A percentile compares a stretch with the other conserved stretches of the same genome.
phyloP scores from a whole-genome alignment of 2,888 invertebrate species.

The Xanthorhoe spadicearia region DNA sequence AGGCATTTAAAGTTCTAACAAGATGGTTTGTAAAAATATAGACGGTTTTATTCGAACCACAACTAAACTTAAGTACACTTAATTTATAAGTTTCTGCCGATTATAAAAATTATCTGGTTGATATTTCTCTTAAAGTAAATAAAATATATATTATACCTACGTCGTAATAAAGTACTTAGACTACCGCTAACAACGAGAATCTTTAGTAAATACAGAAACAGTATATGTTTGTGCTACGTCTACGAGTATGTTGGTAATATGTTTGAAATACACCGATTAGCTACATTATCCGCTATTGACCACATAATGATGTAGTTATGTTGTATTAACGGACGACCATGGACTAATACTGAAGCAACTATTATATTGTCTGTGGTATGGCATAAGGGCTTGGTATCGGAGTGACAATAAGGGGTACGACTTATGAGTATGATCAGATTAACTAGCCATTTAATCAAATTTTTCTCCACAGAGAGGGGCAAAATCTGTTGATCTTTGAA shows the following conservation, averaged over 20 bases:
- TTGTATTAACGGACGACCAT: slow-evolving; percentile 43
- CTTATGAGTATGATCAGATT: background rate
- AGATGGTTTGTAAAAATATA: too few species aligned
- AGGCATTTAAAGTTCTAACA: too few species aligned
- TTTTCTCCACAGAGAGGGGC: too few species aligned
- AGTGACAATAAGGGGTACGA: slow-evolving; percentile 3
- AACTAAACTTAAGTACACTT: too few species aligned
- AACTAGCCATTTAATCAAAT: too few species aligned
- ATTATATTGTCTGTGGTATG: slow-evolving; percentile 38
- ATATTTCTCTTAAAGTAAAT: too few species aligned
- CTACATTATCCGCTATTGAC: slow-evolving; percentile 56
- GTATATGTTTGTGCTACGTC: background rate
- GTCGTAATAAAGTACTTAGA: background rate
- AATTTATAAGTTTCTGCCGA: too few species aligned
- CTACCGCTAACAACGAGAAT: background rate
- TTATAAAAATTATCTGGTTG: too few species aligned
- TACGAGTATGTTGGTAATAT: slow-evolving; percentile 38
- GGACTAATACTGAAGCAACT: slow-evolving; percentile 33
- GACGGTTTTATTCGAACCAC: too few species aligned
- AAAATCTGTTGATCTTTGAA: too few species aligned
- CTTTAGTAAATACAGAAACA: background rate
- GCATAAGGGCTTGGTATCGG: slow-evolving; percentile 43
- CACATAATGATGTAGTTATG: slow-evolving; percentile 54
- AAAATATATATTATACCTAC: background rate
- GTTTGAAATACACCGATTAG: slow-evolving; percentile 53